These are phyloP conservation scores for Pygocentrus nattereri DNA, from an alignment of 2,797 vertebrate genomes.

Conservation along the genomic window DNA sequence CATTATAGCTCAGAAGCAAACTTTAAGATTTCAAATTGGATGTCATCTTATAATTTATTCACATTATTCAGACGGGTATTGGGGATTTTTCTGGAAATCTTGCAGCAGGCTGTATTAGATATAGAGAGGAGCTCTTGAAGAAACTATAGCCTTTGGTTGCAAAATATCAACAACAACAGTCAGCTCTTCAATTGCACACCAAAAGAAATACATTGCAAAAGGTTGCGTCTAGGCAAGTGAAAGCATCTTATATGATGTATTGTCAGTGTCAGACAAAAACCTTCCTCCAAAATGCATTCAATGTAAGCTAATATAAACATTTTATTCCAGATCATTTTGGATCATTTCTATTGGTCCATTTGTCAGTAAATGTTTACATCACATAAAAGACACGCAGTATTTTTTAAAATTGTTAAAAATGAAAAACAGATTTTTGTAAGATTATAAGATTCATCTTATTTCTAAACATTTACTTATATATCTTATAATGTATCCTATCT, in stretches of 20 bases:
- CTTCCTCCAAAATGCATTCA: too few species aligned
- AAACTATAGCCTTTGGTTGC: not conserved
- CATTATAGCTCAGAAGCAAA: not conserved
- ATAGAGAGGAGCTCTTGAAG: not conserved
- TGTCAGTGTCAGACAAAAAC: too few species aligned
- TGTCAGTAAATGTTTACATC: too few species aligned
- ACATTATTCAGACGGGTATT: slow-evolving; percentile 16
- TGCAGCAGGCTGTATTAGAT: not conserved
- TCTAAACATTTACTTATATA: not conserved
- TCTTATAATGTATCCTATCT: too few species aligned
- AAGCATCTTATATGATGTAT: too few species aligned
- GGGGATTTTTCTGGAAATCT: not conserved
- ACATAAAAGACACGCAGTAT: too few species aligned
- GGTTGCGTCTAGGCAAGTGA: slow-evolving; percentile 19
- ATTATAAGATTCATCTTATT: not conserved
- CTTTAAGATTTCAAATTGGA: slow-evolving; percentile 67
- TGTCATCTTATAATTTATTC: slow-evolving; percentile 70
- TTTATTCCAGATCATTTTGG: too few species aligned
- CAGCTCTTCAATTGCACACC: slow-evolving; percentile 40
- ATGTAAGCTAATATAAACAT: too few species aligned
- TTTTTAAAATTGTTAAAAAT: too few species aligned
- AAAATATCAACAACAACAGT: not conserved
- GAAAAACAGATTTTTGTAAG: slow-evolving; percentile 48
- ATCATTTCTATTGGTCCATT: too few species aligned
- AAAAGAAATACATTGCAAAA: slow-evolving; percentile 74